A percentile compares a stretch with the other conserved stretches of the same genome.
phyloP scores from a whole-genome alignment of 2,113 vertebrate genomes.

The Hypomesus transpacificus region DNA sequence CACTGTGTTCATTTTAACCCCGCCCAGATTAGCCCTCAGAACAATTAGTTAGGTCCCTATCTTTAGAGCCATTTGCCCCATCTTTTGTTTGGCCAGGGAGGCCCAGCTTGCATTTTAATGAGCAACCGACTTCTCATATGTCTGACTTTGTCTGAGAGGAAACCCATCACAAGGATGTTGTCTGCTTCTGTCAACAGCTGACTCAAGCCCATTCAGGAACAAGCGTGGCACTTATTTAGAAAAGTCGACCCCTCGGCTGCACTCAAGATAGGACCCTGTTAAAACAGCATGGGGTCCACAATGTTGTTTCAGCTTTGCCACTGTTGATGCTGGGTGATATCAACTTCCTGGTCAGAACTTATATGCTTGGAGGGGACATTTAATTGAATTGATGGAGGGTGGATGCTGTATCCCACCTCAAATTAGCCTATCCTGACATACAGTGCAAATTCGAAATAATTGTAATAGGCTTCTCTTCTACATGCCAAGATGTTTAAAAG shows the following conservation, averaged over 20 bases:
- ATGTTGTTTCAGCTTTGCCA: constrained; percentile 36
- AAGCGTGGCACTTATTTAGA: constrained; percentile 8
- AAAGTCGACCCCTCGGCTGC: not conserved
- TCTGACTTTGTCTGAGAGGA: constrained; percentile 21
- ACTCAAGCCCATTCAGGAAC: not conserved
- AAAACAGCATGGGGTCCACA: constrained; percentile 17
- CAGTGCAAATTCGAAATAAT: too few relatives aligned
- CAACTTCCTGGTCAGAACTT: constrained; percentile 26
- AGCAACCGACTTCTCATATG: constrained; percentile 22
- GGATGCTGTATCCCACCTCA: too few relatives aligned
- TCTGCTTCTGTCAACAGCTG: constrained; percentile 35
- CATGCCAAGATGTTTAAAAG: too few relatives aligned
- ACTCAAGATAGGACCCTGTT: constrained; percentile 20
- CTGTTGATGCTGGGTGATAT: constrained; percentile 20
- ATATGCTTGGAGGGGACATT: too few relatives aligned
- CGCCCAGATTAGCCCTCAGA: not conserved
- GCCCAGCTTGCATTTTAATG: constrained; percentile 26
- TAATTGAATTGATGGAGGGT: too few relatives aligned
- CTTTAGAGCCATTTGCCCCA: constrained; percentile 23
- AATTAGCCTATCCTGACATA: too few relatives aligned
- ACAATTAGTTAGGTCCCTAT: constrained; percentile 3
- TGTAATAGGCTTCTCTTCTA: too few relatives aligned
- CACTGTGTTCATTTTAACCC: not conserved
- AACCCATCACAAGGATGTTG: constrained; percentile 23
- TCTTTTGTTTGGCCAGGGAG: constrained; percentile 33